Base-by-base conservation (phyloP, 2,888 invertebrate genomes). In the Epinotia nisella region DNA sequence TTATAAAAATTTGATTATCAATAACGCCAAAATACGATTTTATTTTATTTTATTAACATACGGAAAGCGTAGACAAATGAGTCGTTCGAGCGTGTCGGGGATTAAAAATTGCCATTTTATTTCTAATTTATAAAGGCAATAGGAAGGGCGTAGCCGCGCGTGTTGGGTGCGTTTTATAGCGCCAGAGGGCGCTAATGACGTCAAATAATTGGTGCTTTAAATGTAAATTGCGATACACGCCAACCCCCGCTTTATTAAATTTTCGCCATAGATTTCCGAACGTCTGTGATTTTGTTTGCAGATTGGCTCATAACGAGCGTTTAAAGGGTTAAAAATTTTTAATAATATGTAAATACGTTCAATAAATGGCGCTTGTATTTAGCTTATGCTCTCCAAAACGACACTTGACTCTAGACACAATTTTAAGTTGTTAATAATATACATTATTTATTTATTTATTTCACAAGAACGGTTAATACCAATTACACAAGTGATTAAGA, bases 141-240 rank as follows among this genome's bases (percentile, higher is more conserved):
- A 87, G 84, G 55, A 64, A 82, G 80, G 83, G 84, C 81, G 77
- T 78, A 78, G 77, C 78, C 81, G 86, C 85, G 86, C 87, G 88
- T 88, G 90, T 87, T 92, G 90, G 91, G 91, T 93, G 93, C 93
- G 92, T 91, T 93, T 93, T 91, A 93, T 91, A 81, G 89, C 84
- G 82, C 80, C 89, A 86, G 89, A 87, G 91, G 90, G 90, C 91
- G 90, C 93, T 92, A 93, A 93, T 93, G 93, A 92, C 90, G 85
- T 91, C 92, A 90, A 91, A 93, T 93, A 93, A 93, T 92, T 92
- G 93, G 91, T 90, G 88, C 93, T 93, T 93, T 93, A 92, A 90
- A 93, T 93, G 93, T 92, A 91, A 93, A 93, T 93, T 90, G 88
- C 90, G 90, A 91, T 89, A 92, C 90, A 91, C 87, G 87, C 87